Base-by-base conservation (phyloP, 2,888 invertebrate species). In the Drosophila histrio region DNA sequence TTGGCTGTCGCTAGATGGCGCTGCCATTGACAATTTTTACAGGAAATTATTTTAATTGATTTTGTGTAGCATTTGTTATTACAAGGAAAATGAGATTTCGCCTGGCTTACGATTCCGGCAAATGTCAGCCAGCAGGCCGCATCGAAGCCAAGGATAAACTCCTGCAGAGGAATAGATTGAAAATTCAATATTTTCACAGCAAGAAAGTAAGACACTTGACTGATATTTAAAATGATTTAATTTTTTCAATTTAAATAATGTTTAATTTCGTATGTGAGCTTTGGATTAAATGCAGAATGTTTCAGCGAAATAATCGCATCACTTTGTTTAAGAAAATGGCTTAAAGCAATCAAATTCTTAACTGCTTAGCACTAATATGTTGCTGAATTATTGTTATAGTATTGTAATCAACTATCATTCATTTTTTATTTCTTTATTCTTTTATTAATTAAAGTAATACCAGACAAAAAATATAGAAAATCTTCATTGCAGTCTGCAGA, bases 11-110 rank as follows among this genome's bases (percentile, higher is more conserved):
- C 57, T 52, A 38, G 46, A 50, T 57, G 52, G 38, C 52, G 38
- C 50, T 53, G 63, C 47, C 47, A 46, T 58, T 75, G 59, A 56
- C 60, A 66, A 68, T 85, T 87, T 74, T 72, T 50, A 54, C 69
- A 66, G 83, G 69, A 79, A 81, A 81, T 82, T 67, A 69, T 85
- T 87, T 81, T 81, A 81, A 87, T 81, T 87, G 87, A 81, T 81
- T 85, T 82, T 63, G 59, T 70, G 59, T 50, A 61, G 72, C 69
- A 70, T 64, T 75, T 87, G 86, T 75, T 85, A 82, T 81, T 85
- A 82, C 72, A 85, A 56, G 66, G 63, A 66, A 79, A 82, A 82
- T 82, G 77, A 76, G 72, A 85, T 79, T 82, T 66, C 26, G 22
- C 15, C 11, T 43, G 30, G 15, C 53, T 32, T 60, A 30, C 49